Evolutionary conservation across 1,140 invertebrate species (phyloP).

Genomic region (Eumeta japonica): DNA sequence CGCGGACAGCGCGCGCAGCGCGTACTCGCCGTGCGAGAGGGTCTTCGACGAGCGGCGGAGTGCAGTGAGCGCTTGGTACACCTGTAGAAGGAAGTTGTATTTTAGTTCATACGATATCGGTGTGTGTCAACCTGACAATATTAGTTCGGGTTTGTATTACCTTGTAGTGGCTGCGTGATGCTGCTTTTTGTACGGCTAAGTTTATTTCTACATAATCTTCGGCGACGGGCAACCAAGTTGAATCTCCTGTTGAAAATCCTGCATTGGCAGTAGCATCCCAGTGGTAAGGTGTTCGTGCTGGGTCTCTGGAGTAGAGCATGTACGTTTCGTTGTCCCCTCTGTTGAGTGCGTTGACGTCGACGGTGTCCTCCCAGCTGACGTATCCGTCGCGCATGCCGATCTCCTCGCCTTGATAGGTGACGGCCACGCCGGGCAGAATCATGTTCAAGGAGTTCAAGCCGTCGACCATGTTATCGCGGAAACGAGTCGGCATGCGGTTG

Average conservation of each 20-base stretch:
- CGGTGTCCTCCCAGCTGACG: constrained; percentile 57
- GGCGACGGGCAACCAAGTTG: constrained; percentile 68
- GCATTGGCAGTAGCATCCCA: constrained; percentile 69
- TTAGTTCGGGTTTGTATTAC: too few relatives aligned
- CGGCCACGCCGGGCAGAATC: constrained; percentile 67
- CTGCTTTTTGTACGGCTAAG: constrained; percentile 33
- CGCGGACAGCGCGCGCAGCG: constrained; percentile 1
- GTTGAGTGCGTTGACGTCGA: constrained; percentile 45
- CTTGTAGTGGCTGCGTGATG: constrained; percentile 35
- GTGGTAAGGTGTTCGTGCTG: constrained; percentile 73
- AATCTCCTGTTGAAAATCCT: constrained; percentile 62
- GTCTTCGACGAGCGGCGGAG: constrained; percentile 7
- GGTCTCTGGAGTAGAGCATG: constrained; percentile 60
- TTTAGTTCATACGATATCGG: too few relatives aligned
- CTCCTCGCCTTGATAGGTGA: constrained; percentile 76
- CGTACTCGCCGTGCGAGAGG: constrained; percentile 9
- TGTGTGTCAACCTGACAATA: too few relatives aligned
- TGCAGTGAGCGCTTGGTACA: neutral
- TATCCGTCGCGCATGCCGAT: constrained; percentile 67
- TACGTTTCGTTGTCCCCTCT: constrained; percentile 18
- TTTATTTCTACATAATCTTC: constrained; percentile 61
- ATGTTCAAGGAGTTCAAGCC: constrained; percentile 63
- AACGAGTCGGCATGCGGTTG: constrained; percentile 62
- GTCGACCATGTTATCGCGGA: constrained; percentile 65
- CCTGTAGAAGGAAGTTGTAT: constrained; percentile 2